Evolutionary conservation across 92 coral and sea anemone species (phyloP).

Genomic region (Palythoa heliodiscus): DNA sequence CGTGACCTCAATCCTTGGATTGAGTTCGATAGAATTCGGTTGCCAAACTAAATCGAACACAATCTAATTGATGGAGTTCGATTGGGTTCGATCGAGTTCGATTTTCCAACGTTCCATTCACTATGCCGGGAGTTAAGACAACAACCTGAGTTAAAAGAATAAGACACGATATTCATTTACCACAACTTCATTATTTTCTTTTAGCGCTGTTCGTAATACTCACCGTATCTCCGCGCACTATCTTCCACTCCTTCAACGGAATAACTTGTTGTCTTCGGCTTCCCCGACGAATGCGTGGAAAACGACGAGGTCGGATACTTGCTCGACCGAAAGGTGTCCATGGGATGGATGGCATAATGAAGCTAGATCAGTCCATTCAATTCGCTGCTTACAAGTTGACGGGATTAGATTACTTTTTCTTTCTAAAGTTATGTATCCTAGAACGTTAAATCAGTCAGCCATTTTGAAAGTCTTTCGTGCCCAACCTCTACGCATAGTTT

Average conservation of each 20-base stretch:
- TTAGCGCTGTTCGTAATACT: conserved; percentile 8
- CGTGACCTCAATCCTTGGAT: too few species aligned
- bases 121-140: too few species aligned
- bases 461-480: not conserved
- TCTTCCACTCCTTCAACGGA: conserved; percentile 85
- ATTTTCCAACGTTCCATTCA: too few species aligned
- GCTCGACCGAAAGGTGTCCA: conserved; percentile 86
- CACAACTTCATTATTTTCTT: not conserved
- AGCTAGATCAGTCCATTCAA: not conserved
- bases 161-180: too few species aligned
- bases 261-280: conserved; percentile 69
- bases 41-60: too few species aligned
- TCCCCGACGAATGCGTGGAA: conserved; percentile 75
- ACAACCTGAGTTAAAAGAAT: too few species aligned
- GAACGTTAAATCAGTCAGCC: not conserved
- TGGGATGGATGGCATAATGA: conserved; percentile 76
- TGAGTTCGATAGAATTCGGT: too few species aligned
- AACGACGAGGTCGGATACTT: conserved; percentile 72
- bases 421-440: not conserved
- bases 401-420: not conserved
- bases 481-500: not conserved
- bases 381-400: not conserved
- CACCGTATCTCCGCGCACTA: conserved; percentile 94
- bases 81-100: too few species aligned
- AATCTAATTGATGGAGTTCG: too few species aligned